Percentiles rank a stretch among this genome's conserved stretches.
These are phyloP conservation scores for Drosophila borealis DNA, from an alignment of 2,888 invertebrate species.

Conservation along the genomic window DNA sequence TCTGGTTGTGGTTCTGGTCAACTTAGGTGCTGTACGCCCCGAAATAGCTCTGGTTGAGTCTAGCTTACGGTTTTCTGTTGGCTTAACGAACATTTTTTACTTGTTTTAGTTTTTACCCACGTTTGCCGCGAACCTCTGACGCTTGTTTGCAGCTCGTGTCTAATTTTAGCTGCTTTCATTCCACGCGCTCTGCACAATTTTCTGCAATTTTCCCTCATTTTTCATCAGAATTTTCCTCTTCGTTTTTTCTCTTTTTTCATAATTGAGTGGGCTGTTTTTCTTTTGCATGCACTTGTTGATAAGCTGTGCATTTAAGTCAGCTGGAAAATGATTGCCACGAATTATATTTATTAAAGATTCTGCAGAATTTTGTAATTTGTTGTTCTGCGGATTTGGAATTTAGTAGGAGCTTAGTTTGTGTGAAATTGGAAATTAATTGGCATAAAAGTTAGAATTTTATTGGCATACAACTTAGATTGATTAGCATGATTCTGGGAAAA, in stretches of 20 bases:
- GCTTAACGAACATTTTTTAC: not conserved
- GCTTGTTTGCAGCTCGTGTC: conserved; percentile 20
- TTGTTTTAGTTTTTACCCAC: not conserved
- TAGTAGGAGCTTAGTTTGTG: not conserved
- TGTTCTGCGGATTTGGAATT: not conserved
- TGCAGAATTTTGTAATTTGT: not conserved
- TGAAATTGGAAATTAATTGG: not conserved
- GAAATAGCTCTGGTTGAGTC: conserved; percentile 5
- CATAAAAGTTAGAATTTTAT: not conserved
- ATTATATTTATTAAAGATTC: conserved; percentile 19
- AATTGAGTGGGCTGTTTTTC: conserved; percentile 17
- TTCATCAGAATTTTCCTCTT: conserved; percentile 8
- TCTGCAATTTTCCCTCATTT: conserved; percentile 23
- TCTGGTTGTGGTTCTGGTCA: conserved; percentile 11
- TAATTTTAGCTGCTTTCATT: conserved; percentile 45
- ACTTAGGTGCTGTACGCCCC: conserved; percentile 1
- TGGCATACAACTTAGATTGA: too few species aligned
- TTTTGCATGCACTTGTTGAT: conserved; percentile 43
- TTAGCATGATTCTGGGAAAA: too few species aligned
- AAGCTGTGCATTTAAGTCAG: conserved; percentile 40
- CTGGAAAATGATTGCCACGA: conserved; percentile 33
- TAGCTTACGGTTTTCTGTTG: not conserved
- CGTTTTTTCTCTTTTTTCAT: not conserved
- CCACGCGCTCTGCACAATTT: conserved; percentile 24
- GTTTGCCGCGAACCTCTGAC: not conserved